Base-by-base conservation (phyloP, 2,113 vertebrate species). In the Dromas ardeola region DNA sequence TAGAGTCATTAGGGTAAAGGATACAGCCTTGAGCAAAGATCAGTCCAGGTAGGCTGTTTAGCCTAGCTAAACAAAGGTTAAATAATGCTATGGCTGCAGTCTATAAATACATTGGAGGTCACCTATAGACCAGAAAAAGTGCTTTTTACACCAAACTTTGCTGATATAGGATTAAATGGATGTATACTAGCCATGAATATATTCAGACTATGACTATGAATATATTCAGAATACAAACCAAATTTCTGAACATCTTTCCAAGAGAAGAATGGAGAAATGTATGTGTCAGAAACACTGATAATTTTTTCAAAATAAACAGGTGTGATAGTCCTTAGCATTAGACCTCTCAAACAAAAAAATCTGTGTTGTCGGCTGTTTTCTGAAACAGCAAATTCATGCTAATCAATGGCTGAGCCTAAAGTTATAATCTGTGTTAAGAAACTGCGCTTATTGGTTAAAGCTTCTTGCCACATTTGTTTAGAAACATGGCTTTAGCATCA, bases 401-500 rank as follows among this genome's bases (percentile, higher is more conserved):
- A 45, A 42, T 53, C 2, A 3, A 15, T 43, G 7, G 4, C 16
- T 38, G 6, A 25, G 1, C 6, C 42, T 49, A 22, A 80, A 72
- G 2, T 11, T 42, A 23, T 9, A 52, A 23, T 49, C 5, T 62
- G 12, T 30, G 8, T 19, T 45, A 73, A 53, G 52, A 63, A 76
- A 50, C 11, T 0, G 1, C 1, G 0, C 42, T 73, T 73, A 13
- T 42, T 55, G 3, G 1, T 53, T 81, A 30, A 30, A 77, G 3
- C 2, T 34, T 77, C 21, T 63, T 77, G 6, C 17, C 58, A 63
- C 4, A 5, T 23, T 47, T 82, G 8, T 72, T 73, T 13, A 27
- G 45, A 56, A 73, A 63, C 0, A 2, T 52, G 15, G 11, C 6
- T 43, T 61, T 78, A 61, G 5, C 22, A 70, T 38, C 22, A 38